Conservation (phyloP, 2,113 vertebrate genomes). For the Pantherophis guttatus region DNA sequence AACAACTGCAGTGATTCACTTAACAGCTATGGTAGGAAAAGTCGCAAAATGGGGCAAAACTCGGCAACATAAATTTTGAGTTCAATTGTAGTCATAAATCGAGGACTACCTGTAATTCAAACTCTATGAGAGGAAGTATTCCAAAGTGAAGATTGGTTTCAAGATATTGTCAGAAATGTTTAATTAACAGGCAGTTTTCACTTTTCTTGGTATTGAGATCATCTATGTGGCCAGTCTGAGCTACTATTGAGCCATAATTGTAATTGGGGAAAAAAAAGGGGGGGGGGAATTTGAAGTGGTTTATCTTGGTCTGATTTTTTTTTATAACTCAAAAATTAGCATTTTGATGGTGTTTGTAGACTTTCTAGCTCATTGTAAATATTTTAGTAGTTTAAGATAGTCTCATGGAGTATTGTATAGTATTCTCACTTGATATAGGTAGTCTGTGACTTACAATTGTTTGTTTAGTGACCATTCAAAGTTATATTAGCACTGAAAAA, state of each 20-base stretch:
- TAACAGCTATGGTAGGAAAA: neutral
- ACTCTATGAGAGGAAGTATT: neutral
- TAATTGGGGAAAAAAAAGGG: neutral
- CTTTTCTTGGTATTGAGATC: neutral
- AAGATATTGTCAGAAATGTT: neutral
- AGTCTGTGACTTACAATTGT: neutral
- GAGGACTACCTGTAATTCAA: neutral
- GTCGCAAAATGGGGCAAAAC: neutral
- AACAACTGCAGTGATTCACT: neutral
- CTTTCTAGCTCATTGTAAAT: neutral
- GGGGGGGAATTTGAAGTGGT: neutral
- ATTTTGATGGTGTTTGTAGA: neutral
- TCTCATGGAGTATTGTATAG: neutral
- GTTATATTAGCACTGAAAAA: neutral
- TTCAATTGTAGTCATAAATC: neutral
- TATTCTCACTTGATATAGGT: neutral
- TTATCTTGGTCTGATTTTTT: neutral
- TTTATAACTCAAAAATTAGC: neutral
- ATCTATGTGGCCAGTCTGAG: neutral
- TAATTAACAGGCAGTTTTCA: neutral
- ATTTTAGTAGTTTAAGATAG: neutral
- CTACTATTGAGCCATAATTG: neutral
- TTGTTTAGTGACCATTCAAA: neutral
- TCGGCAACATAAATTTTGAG: neutral
- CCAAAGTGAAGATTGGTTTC: neutral